Base-by-base conservation (phyloP, 2,113 vertebrate species). In the Prionailurus viverrinus region DNA sequence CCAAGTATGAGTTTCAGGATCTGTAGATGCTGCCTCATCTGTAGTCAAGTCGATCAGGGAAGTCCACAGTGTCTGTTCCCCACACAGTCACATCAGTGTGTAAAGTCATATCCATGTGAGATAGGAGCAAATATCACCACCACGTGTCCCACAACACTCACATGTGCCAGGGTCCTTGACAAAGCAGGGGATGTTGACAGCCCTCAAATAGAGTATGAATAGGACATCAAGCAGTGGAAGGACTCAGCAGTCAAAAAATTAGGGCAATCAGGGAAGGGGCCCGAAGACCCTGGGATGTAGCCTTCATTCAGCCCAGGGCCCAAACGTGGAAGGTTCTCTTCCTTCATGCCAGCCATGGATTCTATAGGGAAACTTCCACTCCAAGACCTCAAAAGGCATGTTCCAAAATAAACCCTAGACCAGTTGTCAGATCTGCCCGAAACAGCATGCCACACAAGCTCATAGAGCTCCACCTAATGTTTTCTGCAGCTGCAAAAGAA, bases 231-330 rank as follows among this genome's bases (percentile, higher is more conserved):
- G 76, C 79, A 83, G n/a, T 79, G 76, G 69, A 61, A 36, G 29
- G 51, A 65, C 5, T 33, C 51, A 2, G 4, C 12, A 39, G 25
- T 51, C 51, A 55, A 0, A 19, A 41, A 79, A 29, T 19, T 16
- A 61, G 86, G 21, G 7, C 1, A 3, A 5, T 61, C 16, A 63
- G 69, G 10, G 61, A 39, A 71, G 53, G 41, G 31, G 7, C 27
- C 12, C 7, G 4, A 9, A 27, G 45, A 33, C n/a, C 18, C 15
- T 1, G 6, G 10, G 4, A 16, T 23, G 12, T 3, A 7, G 29
- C 33, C 51, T 2, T 9, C 27, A n/a, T 71, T 79, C 41, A 55
- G 53, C 61, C 10, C 4, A 53, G 23, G 51, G 21, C 16, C 33
- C 5, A 33, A 23, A 15, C 36, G 15, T 2, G 23, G 12, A 25